phyloP scores from a whole-genome alignment of 64 coral and sea anemone species.

The Pocillopora verrucosa region DNA sequence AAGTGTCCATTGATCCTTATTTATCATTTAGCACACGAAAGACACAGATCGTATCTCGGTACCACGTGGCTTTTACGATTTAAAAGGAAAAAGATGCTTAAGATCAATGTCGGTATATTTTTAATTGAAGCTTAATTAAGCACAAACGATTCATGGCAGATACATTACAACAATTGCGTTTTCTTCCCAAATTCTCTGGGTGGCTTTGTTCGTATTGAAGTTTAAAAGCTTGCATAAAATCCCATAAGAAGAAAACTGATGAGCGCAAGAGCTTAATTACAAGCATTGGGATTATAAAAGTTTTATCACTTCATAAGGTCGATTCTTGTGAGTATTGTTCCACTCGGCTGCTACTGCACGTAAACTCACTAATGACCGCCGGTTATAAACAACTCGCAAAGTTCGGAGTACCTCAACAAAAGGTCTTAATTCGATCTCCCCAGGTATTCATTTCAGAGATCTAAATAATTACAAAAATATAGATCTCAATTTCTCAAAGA shows the following conservation, averaged over 20 bases:
- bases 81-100: background rate
- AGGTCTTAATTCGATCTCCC: background rate
- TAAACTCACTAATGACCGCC: background rate
- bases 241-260: background rate
- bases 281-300: background rate
- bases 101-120: background rate
- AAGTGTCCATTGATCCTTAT: too few relatives aligned
- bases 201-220: background rate
- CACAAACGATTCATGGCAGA: background rate
- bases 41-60: background rate
- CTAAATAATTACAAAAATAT: background rate
- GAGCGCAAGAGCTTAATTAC: background rate
- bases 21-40: too few relatives aligned
- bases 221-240: background rate
- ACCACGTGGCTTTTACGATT: background rate
- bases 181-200: background rate
- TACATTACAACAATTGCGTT: background rate
- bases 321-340: background rate
- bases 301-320: background rate
- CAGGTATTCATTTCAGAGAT: background rate
- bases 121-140: background rate
- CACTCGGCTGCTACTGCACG: constrained; percentile 9
- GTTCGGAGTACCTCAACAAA: background rate
- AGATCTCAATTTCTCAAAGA: background rate
- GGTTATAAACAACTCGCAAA: background rate